Evolutionary conservation across 2,888 invertebrate genomes (phyloP), one percentile per base, ranked within the genome.

Genomic region (Cheilosia vernalis): DNA sequence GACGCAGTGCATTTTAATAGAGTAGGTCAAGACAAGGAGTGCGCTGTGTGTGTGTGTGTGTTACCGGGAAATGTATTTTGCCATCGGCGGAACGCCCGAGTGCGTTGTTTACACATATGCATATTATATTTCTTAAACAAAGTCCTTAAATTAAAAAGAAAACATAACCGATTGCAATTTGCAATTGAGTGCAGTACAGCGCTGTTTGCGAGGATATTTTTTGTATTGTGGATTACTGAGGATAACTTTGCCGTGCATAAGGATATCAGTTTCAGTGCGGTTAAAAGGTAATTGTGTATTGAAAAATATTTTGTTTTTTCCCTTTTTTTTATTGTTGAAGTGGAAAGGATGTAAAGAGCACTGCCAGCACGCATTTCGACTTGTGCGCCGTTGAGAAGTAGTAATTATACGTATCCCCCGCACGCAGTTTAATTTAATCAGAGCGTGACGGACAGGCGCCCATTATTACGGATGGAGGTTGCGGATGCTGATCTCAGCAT

Each of bases 11-110:
- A 80, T 60, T 74, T 64, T 44, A 49, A 74, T 66, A 66, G 80
- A 84, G 84, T 84, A 84, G 84, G 84, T 84, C 80, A 84, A 84
- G 84, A 84, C 80, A 70, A 70, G 17, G 19, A 53, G 44, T 60
- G 42, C 44, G 55, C 47, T 60, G 40, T 21, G 60, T 2, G 47
- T 60, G 40, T 47, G 24, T 27, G 19, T 61, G 42, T 47, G 67
- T 47, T 58, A 69, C 61, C 67, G 73, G 67, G 61, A 55, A 73
- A 58, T 55, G 24, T 76, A 53, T 56, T 33, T 42, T 66, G 53
- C 58, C 55, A 42, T 70, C 42, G 69, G 44, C 53, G 44, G 55
- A 77, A 60, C 53, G 72, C 47, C 77, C 37, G 17, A 78, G 61
- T 73, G 73, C 49, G 60, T 56, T 42, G 27, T 61, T 69, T 64